Conservation (phyloP, 92 coral and sea anemone genomes). For the Umimayanthus kanabou region DNA sequence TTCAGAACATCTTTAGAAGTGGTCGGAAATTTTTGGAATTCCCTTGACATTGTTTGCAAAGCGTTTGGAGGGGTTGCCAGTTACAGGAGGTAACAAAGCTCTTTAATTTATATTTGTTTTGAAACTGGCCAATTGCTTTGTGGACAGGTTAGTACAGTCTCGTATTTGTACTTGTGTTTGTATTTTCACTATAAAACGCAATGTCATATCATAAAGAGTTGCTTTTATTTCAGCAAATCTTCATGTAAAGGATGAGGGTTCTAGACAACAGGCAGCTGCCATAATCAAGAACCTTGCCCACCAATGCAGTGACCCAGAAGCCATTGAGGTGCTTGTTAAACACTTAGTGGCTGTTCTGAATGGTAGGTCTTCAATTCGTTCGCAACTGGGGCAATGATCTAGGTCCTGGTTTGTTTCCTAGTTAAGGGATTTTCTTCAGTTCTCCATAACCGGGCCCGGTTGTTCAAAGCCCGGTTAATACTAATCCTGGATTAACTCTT, state of each 20-base stretch:
- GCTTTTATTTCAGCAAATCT: conserved; percentile 13
- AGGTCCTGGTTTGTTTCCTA: background rate
- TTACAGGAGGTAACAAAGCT: background rate
- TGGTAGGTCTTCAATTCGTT: conserved; percentile 50
- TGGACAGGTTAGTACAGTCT: too few species aligned
- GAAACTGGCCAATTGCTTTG: too few species aligned
- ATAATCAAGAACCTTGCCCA: conserved; percentile 75
- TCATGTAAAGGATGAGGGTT: conserved; percentile 84
- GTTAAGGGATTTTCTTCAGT: too few species aligned
- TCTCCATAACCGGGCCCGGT: too few species aligned
- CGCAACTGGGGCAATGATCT: background rate
- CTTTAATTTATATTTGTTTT: too few species aligned
- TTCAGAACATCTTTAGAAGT: background rate
- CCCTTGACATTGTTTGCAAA: background rate
- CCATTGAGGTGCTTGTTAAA: conserved; percentile 74
- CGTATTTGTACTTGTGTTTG: too few species aligned
- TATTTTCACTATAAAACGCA: background rate
- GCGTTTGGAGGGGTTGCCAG: background rate
- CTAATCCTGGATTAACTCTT: too few species aligned
- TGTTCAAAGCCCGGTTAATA: too few species aligned
- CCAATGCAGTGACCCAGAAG: conserved; percentile 94
- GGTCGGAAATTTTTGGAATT: background rate
- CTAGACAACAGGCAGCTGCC: conserved; percentile 70
- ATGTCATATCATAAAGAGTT: background rate
- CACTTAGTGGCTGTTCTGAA: conserved; percentile 81